Conservation (phyloP, 2,797 vertebrate species). For the Miichthys miiuy region DNA sequence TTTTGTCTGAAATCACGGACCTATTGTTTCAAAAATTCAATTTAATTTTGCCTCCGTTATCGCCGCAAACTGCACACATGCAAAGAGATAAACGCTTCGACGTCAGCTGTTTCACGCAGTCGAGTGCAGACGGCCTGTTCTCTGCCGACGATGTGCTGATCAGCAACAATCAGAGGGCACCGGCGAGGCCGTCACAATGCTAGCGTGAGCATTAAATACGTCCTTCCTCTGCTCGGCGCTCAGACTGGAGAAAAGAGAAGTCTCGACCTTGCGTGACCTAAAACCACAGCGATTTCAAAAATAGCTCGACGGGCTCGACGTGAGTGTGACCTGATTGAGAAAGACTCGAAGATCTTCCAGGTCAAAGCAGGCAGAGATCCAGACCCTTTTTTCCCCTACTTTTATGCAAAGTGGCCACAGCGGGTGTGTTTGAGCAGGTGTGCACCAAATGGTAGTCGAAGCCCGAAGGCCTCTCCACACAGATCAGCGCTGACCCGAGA, state of each 20-base stretch:
- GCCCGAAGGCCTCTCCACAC: slow-evolving; percentile 4
- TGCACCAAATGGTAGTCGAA: slow-evolving; percentile 35
- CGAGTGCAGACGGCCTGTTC: slow-evolving; percentile 20
- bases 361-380: background rate
- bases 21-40: background rate
- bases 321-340: background rate
- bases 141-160: slow-evolving; percentile 52
- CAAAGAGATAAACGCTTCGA: slow-evolving; percentile 10
- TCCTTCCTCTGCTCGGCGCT: slow-evolving; percentile 52
- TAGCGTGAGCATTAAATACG: slow-evolving; percentile 20
- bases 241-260: slow-evolving; percentile 52
- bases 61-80: background rate
- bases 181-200: slow-evolving; percentile 26
- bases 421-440: slow-evolving; percentile 47
- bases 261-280: slow-evolving; percentile 48
- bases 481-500: slow-evolving; percentile 17
- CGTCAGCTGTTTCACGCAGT: slow-evolving; percentile 9
- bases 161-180: slow-evolving; percentile 17
- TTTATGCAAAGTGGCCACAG: background rate
- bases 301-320: slow-evolving; percentile 31
- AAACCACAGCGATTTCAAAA: slow-evolving; percentile 35
- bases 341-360: background rate
- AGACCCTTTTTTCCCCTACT: background rate
- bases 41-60: background rate
- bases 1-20: background rate